A percentile compares a stretch with the other conserved stretches of the same genome.
phyloP scores from a whole-genome alignment of 1,140 invertebrate genomes.

The Drosophila sturtevanti region DNA sequence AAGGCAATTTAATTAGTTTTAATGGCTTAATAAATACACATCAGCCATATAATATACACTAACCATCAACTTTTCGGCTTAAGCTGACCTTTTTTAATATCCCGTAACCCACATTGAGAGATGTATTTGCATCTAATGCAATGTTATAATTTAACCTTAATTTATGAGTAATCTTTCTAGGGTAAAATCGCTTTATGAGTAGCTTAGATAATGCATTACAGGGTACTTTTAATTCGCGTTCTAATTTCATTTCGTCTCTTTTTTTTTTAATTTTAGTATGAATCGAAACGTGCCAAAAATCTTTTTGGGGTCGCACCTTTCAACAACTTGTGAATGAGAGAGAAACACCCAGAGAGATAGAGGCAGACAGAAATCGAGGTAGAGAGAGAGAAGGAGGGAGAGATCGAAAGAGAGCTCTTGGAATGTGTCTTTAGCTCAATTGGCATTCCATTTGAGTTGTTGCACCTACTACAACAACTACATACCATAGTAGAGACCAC shows the following conservation, averaged over 20 bases:
- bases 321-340: background rate
- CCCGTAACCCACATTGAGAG: background rate
- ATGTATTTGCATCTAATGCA: too few relatives aligned
- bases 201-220: too few relatives aligned
- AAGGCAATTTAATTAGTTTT: slow-evolving; percentile 33
- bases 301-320: slow-evolving; percentile 37
- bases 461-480: slow-evolving; percentile 28
- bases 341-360: background rate
- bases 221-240: background rate
- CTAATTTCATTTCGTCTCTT: background rate
- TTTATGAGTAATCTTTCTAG: slow-evolving; percentile 33
- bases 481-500: slow-evolving; percentile 6
- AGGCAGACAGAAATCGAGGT: too few relatives aligned
- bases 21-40: slow-evolving; percentile 43
- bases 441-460: slow-evolving; percentile 13
- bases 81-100: background rate
- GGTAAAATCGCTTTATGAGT: too few relatives aligned
- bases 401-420: background rate
- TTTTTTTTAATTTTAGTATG: background rate
- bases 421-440: slow-evolving; percentile 9
- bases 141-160: too few relatives aligned
- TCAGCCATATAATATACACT: background rate
- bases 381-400: background rate
- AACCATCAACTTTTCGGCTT: slow-evolving; percentile 7
- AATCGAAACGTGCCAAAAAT: slow-evolving; percentile 73